These are phyloP conservation scores for Melozone crissalis DNA, from an alignment of 2,113 vertebrate species.

Conservation along the genomic window DNA sequence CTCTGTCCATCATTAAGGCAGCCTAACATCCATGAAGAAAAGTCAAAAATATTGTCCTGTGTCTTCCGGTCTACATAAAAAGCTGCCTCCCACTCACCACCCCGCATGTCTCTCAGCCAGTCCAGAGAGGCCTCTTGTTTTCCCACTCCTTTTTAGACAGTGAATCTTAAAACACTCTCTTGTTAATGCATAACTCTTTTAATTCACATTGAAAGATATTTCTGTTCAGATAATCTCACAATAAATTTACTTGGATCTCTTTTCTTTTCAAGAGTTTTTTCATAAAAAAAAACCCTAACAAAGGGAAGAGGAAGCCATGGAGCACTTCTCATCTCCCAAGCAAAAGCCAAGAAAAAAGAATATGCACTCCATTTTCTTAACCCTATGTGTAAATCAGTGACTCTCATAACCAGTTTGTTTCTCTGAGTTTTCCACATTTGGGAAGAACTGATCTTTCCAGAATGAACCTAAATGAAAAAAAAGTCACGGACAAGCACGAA, in stretches of 20 bases:
- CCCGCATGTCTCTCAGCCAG: not conserved
- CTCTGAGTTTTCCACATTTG: not conserved
- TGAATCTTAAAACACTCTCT: no score
- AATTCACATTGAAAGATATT: not conserved
- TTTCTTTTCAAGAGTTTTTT: not conserved
- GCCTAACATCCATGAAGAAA: not conserved
- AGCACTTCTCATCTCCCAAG: not conserved
- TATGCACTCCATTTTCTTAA: not conserved
- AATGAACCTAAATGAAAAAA: not conserved
- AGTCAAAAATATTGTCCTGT: not conserved
- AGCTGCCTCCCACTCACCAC: not conserved
- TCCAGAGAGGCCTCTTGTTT: not conserved
- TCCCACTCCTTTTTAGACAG: not conserved
- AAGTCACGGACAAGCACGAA: not conserved
- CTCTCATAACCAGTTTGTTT: not conserved
- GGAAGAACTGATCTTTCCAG: not conserved
- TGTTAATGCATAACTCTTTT: not conserved
- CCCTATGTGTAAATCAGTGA: not conserved
- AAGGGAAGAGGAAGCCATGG: not conserved
- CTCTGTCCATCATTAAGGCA: not conserved
- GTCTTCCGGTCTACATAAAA: not conserved
- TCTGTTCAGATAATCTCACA: not conserved
- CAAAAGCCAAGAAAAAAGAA: not conserved
- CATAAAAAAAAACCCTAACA: accelerated
- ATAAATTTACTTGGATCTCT: not conserved